A percentile compares a stretch with the other conserved stretches of the same genome.
Conservation (phyloP, 2,888 invertebrate species). For the Torymus aiolomorphi region DNA sequence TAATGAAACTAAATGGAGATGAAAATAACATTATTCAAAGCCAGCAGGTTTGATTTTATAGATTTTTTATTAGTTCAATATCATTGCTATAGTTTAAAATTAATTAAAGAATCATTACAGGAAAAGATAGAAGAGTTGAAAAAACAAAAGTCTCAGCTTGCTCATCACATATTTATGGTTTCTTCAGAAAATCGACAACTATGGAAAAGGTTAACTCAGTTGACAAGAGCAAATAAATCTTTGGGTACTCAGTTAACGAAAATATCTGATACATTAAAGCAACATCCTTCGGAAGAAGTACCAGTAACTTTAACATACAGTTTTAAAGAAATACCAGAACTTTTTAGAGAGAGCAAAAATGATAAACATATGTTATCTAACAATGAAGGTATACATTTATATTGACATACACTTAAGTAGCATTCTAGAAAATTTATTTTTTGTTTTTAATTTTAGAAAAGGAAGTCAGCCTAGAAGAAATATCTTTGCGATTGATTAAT, state of each 20-base stretch:
- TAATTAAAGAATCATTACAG: conserved; percentile 70
- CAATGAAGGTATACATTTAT: conserved; percentile 61
- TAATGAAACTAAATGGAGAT: conserved; percentile 53
- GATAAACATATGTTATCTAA: conserved; percentile 57
- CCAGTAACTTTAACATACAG: conserved; percentile 65
- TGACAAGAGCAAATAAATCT: conserved; percentile 80
- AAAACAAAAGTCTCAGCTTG: conserved; percentile 86
- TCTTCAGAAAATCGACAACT: conserved; percentile 88
- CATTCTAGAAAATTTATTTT: neutral
- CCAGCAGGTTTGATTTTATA: conserved; percentile 61
- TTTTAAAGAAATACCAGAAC: conserved; percentile 62
- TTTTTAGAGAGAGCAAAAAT: conserved; percentile 58
- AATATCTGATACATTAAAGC: conserved; percentile 77
- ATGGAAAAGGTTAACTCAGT: conserved; percentile 84
- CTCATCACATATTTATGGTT: conserved; percentile 88
- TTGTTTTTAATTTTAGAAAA: conserved; percentile 60
- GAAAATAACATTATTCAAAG: conserved; percentile 60
- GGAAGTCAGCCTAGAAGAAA: conserved; percentile 84
- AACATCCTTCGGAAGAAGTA: conserved; percentile 71
- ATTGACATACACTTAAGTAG: conserved; percentile 32
- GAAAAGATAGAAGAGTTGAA: conserved; percentile 83
- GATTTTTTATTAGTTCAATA: neutral
- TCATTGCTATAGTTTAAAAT: no score
- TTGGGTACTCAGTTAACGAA: conserved; percentile 77
- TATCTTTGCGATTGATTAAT: conserved; percentile 83